phyloP scores from a whole-genome alignment of 2,888 invertebrate genomes.

The Metellina segmentata region DNA sequence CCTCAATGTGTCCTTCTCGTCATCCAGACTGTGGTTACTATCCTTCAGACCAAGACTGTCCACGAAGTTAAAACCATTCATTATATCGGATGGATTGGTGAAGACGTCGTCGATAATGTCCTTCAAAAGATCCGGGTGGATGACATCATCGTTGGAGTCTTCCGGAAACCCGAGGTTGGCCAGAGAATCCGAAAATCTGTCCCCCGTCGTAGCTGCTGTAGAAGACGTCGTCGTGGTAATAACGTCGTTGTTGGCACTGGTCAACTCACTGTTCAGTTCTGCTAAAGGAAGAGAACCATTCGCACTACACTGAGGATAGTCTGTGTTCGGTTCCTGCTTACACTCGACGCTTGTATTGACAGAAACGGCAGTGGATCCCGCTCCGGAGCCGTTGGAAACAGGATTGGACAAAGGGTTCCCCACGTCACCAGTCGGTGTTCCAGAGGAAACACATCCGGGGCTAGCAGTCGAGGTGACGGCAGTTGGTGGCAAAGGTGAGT shows the following conservation, averaged over 20 bases:
- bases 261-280: constrained; percentile 43
- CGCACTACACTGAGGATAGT: constrained; percentile 83
- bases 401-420: constrained; percentile 36
- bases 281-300: constrained; percentile 83
- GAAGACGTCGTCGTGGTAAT: constrained; percentile 84
- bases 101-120: constrained; percentile 92
- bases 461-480: constrained; percentile 50
- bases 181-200: constrained; percentile 73
- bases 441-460: constrained; percentile 31
- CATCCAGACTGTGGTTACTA: constrained; percentile 48
- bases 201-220: constrained; percentile 59
- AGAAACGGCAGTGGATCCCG: constrained; percentile 45
- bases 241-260: constrained; percentile 83
- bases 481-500: constrained; percentile 60
- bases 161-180: constrained; percentile 82
- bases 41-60: constrained; percentile 82
- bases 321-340: constrained; percentile 82
- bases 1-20: constrained; percentile 73
- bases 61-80: constrained; percentile 88
- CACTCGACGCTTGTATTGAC: constrained; percentile 86
- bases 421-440: background rate
- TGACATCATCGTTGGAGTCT: constrained; percentile 90
- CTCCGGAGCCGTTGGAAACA: constrained; percentile 18
- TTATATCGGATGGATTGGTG: constrained; percentile 88
- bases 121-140: constrained; percentile 89